Evolutionary conservation across 2,888 invertebrate genomes (phyloP).

Genomic region (Chironomus tentans): DNA sequence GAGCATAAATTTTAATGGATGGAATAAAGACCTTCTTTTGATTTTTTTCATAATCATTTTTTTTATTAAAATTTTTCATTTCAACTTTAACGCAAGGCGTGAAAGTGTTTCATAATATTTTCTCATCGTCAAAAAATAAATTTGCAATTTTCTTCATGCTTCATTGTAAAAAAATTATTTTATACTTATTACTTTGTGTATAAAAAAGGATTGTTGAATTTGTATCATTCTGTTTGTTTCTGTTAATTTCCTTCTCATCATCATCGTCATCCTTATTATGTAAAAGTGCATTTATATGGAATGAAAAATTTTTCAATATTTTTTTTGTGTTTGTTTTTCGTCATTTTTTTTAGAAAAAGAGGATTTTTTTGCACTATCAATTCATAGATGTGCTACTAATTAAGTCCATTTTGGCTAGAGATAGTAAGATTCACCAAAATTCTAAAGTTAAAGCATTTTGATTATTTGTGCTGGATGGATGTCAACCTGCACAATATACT

Average conservation of each 20-base stretch:
- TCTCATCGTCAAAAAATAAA: constrained; percentile 23
- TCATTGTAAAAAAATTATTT: constrained; percentile 3
- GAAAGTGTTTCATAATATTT: constrained; percentile 13
- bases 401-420: no score
- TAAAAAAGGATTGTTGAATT: constrained; percentile 23
- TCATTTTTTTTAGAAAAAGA: background rate
- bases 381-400: background rate
- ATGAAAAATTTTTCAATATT: background rate
- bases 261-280: constrained; percentile 1
- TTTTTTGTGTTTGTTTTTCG: no score
- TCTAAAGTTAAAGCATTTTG: no score
- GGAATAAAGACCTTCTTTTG: background rate
- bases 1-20: background rate
- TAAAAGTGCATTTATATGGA: constrained; percentile 13
- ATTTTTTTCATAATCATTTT: constrained; percentile 11
- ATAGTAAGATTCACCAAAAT: no score
- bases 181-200: constrained; percentile 1
- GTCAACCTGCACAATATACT: no score
- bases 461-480: no score
- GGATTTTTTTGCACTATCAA: background rate
- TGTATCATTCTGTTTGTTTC: constrained; percentile 1
- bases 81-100: background rate
- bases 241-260: background rate
- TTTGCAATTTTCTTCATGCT: constrained; percentile 8
- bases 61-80: constrained; percentile 24